Percentiles rank a stretch among this genome's conserved stretches.
phyloP scores from a whole-genome alignment of 2,113 vertebrate genomes.

The Macquaria australasica region DNA sequence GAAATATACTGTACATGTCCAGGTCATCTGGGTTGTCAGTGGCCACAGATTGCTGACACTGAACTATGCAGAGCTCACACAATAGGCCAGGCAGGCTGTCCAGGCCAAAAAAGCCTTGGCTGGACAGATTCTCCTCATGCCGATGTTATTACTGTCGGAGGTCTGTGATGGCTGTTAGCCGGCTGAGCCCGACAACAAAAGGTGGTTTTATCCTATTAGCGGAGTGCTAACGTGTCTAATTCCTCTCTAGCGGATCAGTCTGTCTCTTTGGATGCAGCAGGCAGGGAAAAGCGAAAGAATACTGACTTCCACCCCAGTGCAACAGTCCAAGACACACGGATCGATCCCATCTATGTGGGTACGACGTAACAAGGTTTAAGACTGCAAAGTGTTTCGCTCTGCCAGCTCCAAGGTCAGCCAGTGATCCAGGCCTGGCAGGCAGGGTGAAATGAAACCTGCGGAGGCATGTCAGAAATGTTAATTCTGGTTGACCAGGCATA shows the following conservation, averaged over 20 bases:
- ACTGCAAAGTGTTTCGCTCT: constrained; percentile 21
- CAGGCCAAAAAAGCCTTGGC: constrained; percentile 52
- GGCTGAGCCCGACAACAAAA: constrained; percentile 62
- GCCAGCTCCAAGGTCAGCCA: constrained; percentile 59
- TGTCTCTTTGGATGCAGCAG: constrained; percentile 17
- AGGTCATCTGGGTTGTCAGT: constrained; percentile 34
- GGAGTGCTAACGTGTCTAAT: constrained; percentile 52
- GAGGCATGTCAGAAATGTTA: constrained; percentile 70
- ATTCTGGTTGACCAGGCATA: constrained; percentile 74
- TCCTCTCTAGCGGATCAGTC: constrained; percentile 31
- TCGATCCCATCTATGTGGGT: constrained; percentile 13
- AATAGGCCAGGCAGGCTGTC: constrained; percentile 41
- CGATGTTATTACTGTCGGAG: constrained; percentile 65
- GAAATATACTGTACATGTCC: background rate
- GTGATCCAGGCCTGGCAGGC: constrained; percentile 42
- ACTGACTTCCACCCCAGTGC: background rate
- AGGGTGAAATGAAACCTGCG: constrained; percentile 62
- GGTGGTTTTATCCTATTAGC: constrained; percentile 65
- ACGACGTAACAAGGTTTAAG: background rate
- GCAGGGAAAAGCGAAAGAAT: constrained; percentile 1
- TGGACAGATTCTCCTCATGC: constrained; percentile 64
- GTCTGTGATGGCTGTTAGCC: constrained; percentile 46
- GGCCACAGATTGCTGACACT: constrained; percentile 65
- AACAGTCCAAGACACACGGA: constrained; percentile 14
- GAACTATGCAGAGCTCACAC: constrained; percentile 57